Evolutionary conservation across 2,888 invertebrate species (phyloP).

Genomic region (Altica lythri): DNA sequence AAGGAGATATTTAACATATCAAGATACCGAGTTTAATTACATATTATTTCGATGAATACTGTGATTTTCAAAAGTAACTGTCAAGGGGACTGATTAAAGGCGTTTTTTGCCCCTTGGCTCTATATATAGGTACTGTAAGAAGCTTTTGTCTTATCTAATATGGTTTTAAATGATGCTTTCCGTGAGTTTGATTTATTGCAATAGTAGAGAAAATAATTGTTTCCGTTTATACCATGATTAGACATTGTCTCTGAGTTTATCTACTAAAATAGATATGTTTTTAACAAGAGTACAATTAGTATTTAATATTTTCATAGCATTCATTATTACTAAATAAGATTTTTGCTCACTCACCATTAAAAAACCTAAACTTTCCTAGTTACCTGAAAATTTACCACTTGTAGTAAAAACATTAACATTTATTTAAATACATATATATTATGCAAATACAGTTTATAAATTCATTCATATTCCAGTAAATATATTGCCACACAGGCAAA

Average conservation of each 20-base stretch:
- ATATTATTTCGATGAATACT: constrained; percentile 53
- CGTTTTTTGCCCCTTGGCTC: constrained; percentile 31
- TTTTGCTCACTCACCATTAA: too few species aligned
- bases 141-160: constrained; percentile 37
- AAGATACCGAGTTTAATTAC: constrained; percentile 54
- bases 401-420: too few species aligned
- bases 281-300: too few species aligned
- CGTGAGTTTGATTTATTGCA: constrained; percentile 16
- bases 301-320: too few species aligned
- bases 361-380: too few species aligned
- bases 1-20: constrained; percentile 55
- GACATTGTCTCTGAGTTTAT: not conserved
- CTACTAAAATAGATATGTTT: too few species aligned
- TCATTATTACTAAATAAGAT: too few species aligned
- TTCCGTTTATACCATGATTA: not conserved
- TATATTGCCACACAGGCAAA: too few species aligned
- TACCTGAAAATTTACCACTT: too few species aligned
- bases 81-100: constrained; percentile 44
- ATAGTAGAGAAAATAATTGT: not conserved
- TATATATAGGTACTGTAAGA: constrained; percentile 26
- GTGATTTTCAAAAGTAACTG: constrained; percentile 52
- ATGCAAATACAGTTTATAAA: too few species aligned
- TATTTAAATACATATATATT: too few species aligned
- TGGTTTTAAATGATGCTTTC: constrained; percentile 35
- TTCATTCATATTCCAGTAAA: too few species aligned